Evolutionary conservation across 2,113 vertebrate genomes (phyloP).

Genomic region (Hippocampus mohnikei): DNA sequence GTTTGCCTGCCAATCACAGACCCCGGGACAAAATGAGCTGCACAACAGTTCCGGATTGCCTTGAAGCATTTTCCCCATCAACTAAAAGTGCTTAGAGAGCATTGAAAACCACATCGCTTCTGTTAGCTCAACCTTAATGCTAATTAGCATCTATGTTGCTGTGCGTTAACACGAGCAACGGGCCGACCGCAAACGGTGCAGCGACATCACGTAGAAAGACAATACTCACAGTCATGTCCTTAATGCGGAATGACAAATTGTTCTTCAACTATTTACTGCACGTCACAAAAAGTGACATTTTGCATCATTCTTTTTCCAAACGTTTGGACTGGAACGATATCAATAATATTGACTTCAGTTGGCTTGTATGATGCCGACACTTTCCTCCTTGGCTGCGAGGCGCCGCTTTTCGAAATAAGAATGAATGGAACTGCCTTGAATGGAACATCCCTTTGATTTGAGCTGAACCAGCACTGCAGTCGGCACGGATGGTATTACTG

Average conservation of each 20-base stretch:
- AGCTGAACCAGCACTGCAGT: conserved; percentile 14
- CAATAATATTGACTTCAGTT: neutral
- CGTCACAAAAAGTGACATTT: too few species aligned
- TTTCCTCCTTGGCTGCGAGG: neutral
- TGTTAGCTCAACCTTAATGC: too few species aligned
- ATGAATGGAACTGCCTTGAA: neutral
- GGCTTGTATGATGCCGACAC: neutral
- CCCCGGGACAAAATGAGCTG: neutral
- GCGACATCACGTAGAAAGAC: too few species aligned
- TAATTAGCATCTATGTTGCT: too few species aligned
- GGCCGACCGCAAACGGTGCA: too few species aligned
- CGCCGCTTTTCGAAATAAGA: neutral
- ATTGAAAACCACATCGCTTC: too few species aligned
- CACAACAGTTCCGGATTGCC: neutral
- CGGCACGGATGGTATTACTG: conserved; percentile 39
- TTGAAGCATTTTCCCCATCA: neutral
- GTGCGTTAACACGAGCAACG: too few species aligned
- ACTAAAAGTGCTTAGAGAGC: neutral
- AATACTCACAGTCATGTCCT: too few species aligned
- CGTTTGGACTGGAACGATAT: neutral
- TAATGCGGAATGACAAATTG: too few species aligned
- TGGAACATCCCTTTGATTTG: neutral
- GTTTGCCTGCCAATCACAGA: conserved; percentile 38
- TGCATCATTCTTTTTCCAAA: too few species aligned
- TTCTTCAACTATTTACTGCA: too few species aligned